Percentiles rank a stretch among this genome's conserved stretches.
Evolutionary conservation across 2,888 invertebrate genomes (phyloP).

Genomic region (Orthosia gothica): DNA sequence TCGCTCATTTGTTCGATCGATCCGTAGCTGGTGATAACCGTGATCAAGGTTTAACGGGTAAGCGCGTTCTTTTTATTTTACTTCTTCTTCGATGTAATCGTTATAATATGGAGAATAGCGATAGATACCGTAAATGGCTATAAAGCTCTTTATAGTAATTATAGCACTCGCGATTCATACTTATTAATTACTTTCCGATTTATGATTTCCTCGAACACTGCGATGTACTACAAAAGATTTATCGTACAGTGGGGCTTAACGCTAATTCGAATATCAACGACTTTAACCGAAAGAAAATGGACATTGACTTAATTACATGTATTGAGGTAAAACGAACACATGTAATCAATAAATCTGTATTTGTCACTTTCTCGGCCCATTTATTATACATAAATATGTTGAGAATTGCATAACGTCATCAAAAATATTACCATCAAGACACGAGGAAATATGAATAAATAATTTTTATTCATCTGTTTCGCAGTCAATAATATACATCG

Average conservation of each 20-base stretch:
- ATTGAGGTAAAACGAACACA: constrained; percentile 10
- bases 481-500: neutral
- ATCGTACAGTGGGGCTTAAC: neutral
- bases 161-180: neutral
- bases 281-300: neutral
- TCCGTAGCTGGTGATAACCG: constrained; percentile 26
- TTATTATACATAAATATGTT: neutral
- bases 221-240: neutral
- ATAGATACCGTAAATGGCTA: neutral
- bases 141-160: neutral
- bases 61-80: constrained; percentile 9
- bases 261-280: constrained; percentile 11
- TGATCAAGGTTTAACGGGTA: constrained; percentile 22
- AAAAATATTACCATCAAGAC: neutral
- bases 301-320: constrained; percentile 12
- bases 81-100: neutral
- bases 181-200: neutral
- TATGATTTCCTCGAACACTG: neutral
- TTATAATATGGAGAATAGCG: neutral
- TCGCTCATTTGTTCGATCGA: constrained; percentile 32
- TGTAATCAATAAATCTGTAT: neutral
- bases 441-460: neutral
- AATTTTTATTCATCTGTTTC: neutral
- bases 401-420: neutral
- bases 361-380: constrained; percentile 15